Conservation (phyloP, 2,888 invertebrate genomes). For the Bellardia bayeri region DNA sequence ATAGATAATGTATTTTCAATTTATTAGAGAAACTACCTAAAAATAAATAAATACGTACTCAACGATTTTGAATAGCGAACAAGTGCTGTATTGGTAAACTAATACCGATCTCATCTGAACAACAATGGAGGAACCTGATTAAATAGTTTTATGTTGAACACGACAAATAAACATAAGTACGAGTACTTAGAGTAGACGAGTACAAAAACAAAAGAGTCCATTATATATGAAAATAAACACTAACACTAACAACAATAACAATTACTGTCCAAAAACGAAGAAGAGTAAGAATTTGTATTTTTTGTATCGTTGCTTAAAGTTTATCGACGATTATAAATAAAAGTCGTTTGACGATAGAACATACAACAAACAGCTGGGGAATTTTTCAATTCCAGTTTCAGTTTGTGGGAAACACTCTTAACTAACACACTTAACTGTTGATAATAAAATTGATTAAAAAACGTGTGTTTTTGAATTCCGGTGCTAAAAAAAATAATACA, state of each 20-base stretch:
- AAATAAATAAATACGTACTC: too few species aligned
- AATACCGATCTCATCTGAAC: neutral
- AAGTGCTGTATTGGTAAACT: neutral
- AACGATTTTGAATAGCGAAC: too few species aligned
- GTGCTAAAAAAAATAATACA: neutral
- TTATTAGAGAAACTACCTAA: too few species aligned
- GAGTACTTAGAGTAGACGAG: too few species aligned
- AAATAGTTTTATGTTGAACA: neutral
- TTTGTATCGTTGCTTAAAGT: constrained; percentile 36
- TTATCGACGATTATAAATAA: constrained; percentile 44
- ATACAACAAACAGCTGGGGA: neutral
- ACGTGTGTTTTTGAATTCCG: constrained; percentile 5
- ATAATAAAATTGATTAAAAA: constrained; percentile 2
- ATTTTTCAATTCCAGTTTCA: constrained; percentile 25
- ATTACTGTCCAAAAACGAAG: neutral
- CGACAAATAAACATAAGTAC: neutral
- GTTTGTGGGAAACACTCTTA: constrained; percentile 2
- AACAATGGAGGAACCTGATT: neutral
- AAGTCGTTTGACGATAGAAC: constrained; percentile 23
- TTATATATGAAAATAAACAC: neutral
- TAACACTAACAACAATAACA: constrained; percentile 5
- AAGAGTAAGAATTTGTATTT: constrained; percentile 21
- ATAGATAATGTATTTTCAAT: neutral
- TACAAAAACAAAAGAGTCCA: constrained; percentile 14
- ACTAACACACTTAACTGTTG: neutral